Evolutionary conservation across 2,113 vertebrate genomes (phyloP), one percentile per base, ranked within the genome.

Genomic region (Mirza zaza): DNA sequence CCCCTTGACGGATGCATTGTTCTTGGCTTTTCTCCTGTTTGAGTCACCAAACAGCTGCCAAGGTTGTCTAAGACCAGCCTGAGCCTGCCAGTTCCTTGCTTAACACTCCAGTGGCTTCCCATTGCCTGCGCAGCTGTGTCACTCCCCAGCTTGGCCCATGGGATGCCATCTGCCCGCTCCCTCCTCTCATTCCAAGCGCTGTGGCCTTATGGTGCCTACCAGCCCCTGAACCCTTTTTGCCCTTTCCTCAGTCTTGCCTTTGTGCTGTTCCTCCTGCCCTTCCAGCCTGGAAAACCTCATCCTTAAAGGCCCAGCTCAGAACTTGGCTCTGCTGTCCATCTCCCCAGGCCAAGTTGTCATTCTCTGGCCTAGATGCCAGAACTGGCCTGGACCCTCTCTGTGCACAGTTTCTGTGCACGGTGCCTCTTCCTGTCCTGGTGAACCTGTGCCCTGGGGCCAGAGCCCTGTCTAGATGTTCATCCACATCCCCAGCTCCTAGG

Each of bases 341-440:
- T 59, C 6, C n/a, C 12, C 8, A 23, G 88, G 45, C 80, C 6
- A 23, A 65, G 45, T 21, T 67, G 2, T 57, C 55, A 1, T 25
- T 29, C 39, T 50, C 14, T 39, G 65, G 52, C 25, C 34, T 34
- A n/a, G 63, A 50, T 55, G 36, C 89, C 45, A 70, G 52, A 15
- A 32, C 61, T 29, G 21, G 36, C 61, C 67, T 17, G 9, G 14
- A 73, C 20, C 80, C n/a, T 61, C 39, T 82, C 59, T 1, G 13
- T 57, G 63, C 25, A 14, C 52, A 27, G 15, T 27, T 15, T 42
- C 17, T 1, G 0, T 7, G 17, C 10, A 23, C 36, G 1, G 3
- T 23, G 34, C 13, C 55, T 39, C n/a, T 42, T 45, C 17, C 18
- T 68, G 4, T 8, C 23, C 52, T 32, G 3, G 42, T n/a, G 27